These are phyloP conservation scores for Carabus problematicus DNA, from an alignment of 2,888 invertebrate species.

Conservation along the genomic window DNA sequence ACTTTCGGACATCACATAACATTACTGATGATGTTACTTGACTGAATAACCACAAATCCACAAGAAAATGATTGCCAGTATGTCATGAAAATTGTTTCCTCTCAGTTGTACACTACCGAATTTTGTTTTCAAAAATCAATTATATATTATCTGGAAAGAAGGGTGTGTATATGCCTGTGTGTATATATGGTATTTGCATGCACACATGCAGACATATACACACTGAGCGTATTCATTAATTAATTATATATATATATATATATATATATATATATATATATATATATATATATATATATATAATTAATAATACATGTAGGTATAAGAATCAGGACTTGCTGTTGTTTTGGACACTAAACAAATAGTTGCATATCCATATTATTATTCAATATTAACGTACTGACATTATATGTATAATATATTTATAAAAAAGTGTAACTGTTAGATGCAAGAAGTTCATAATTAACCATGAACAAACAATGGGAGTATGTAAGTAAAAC, in stretches of 20 bases:
- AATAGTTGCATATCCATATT: not conserved
- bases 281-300: no score
- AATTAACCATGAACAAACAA: not conserved
- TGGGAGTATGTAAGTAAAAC: conserved; percentile 8
- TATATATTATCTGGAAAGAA: no score
- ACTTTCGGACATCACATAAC: conserved; percentile 39
- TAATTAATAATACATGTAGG: no score
- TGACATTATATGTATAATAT: conserved; percentile 12
- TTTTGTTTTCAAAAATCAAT: not conserved
- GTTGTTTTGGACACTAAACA: no score
- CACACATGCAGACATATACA: no score
- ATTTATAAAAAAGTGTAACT: not conserved
- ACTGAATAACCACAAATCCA: conserved; percentile 38
- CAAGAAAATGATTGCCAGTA: conserved; percentile 43
- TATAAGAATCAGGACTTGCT: no score
- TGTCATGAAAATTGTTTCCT: conserved; percentile 31
- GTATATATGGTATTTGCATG: no score
- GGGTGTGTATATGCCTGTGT: no score
- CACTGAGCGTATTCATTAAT: no score
- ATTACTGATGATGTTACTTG: conserved; percentile 38
- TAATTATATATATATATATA: no score
- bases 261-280: no score
- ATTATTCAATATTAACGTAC: conserved; percentile 7
- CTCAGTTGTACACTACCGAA: conserved; percentile 41
- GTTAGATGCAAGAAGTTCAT: no score